Evolutionary conservation across 2,113 vertebrate species (phyloP).

Genomic region (Chaetodon auriga): DNA sequence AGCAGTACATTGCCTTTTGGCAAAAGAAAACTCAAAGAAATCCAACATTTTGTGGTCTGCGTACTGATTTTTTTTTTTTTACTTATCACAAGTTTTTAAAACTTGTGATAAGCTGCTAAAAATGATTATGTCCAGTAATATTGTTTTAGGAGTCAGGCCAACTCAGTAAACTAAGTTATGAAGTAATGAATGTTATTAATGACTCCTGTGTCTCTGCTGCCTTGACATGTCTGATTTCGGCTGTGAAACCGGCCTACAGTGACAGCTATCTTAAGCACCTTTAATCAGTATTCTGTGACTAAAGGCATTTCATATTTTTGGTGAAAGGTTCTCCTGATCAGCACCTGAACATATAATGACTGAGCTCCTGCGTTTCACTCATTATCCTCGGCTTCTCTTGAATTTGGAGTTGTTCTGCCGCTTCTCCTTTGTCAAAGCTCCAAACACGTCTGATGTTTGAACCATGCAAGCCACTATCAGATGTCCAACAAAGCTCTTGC

Average conservation of each 20-base stretch:
- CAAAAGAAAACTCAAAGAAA: neutral
- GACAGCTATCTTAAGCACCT: neutral
- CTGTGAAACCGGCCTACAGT: neutral
- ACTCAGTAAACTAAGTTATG: too few relatives aligned
- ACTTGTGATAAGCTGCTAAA: neutral
- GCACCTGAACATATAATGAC: slow-evolving; percentile 34
- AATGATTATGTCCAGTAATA: neutral
- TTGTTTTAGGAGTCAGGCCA: neutral
- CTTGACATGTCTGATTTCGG: neutral
- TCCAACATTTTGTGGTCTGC: neutral
- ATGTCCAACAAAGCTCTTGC: slow-evolving; percentile 42
- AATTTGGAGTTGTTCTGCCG: neutral
- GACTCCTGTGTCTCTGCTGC: neutral
- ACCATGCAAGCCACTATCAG: slow-evolving; percentile 9
- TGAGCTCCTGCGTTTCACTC: neutral
- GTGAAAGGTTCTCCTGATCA: slow-evolving; percentile 5
- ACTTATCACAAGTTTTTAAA: neutral
- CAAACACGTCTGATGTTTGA: slow-evolving; percentile 24
- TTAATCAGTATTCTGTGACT: slow-evolving; percentile 12
- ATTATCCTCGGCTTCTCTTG: slow-evolving; percentile 15
- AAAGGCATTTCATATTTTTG: slow-evolving; percentile 10
- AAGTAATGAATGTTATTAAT: neutral
- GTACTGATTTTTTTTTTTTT: neutral
- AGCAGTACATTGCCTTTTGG: neutral
- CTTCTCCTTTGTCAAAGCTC: slow-evolving; percentile 31